Evolutionary conservation across 2,113 vertebrate genomes (phyloP).

Genomic region (Carlito syrichta): DNA sequence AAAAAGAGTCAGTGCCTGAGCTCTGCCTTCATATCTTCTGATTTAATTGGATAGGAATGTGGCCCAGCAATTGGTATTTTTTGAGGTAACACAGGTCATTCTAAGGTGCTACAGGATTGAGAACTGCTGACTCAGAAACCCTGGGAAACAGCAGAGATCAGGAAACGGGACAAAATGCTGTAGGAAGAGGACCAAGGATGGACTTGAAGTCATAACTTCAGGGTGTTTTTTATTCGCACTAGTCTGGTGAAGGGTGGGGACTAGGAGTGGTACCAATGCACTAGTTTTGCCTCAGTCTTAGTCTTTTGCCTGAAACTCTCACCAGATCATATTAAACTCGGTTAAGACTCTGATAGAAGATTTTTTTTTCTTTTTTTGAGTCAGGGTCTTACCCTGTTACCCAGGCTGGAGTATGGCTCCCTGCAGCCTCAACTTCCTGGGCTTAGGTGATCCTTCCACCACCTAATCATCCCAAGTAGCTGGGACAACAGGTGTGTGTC

Average conservation of each 20-base stretch:
- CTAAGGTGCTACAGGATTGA: background rate
- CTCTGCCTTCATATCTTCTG: background rate
- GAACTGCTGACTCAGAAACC: background rate
- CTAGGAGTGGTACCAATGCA: fast-evolving
- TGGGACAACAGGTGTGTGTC: no score
- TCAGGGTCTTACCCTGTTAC: no score
- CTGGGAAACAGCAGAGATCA: background rate
- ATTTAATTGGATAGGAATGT: background rate
- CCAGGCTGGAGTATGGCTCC: no score
- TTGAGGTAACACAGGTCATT: background rate
- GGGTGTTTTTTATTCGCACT: background rate
- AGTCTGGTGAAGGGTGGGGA: background rate
- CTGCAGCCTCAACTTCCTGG: no score
- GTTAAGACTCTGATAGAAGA: background rate
- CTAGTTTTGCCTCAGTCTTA: background rate
- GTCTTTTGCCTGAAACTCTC: background rate
- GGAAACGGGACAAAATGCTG: background rate
- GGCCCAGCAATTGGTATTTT: background rate
- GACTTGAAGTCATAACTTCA: background rate
- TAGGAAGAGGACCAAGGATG: background rate
- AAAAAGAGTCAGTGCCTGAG: no score
- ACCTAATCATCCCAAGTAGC: no score
- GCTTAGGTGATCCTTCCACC: no score
- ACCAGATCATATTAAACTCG: background rate
- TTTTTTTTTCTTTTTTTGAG: no score